phyloP scores from a whole-genome alignment of 2,113 vertebrate species.

The Lamprologus lemairii region DNA sequence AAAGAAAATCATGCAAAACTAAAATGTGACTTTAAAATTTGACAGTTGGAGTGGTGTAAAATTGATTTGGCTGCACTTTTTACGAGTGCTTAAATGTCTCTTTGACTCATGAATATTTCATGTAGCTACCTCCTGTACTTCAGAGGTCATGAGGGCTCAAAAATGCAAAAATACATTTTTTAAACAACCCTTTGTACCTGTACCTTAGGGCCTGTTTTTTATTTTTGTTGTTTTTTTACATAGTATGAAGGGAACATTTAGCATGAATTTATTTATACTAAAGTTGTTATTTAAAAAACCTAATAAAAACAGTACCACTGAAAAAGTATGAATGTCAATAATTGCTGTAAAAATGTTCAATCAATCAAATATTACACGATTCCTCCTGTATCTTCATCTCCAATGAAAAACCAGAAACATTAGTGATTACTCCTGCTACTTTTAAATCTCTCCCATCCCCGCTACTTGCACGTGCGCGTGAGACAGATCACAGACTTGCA shows the following conservation, averaged over 20 bases:
- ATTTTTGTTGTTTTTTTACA: background rate
- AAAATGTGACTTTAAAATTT: background rate
- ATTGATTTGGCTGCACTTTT: background rate
- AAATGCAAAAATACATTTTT: background rate
- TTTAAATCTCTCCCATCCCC: background rate
- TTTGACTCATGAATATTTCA: background rate
- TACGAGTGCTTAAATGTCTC: background rate
- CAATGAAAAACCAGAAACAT: background rate
- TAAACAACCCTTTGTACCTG: background rate
- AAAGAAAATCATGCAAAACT: background rate
- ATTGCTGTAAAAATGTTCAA: background rate
- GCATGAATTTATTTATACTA: background rate
- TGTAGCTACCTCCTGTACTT: background rate
- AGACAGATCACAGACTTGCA: background rate
- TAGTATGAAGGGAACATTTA: background rate
- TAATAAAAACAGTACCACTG: background rate
- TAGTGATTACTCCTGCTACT: background rate
- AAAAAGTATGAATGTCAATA: background rate
- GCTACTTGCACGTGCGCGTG: background rate
- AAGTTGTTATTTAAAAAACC: background rate
- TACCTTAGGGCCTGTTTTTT: background rate
- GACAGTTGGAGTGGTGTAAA: background rate
- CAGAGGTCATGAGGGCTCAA: background rate
- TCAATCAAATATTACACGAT: background rate
- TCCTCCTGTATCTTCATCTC: background rate